Conservation (phyloP, 2,797 vertebrate species). For the Lepus townsendii region DNA sequence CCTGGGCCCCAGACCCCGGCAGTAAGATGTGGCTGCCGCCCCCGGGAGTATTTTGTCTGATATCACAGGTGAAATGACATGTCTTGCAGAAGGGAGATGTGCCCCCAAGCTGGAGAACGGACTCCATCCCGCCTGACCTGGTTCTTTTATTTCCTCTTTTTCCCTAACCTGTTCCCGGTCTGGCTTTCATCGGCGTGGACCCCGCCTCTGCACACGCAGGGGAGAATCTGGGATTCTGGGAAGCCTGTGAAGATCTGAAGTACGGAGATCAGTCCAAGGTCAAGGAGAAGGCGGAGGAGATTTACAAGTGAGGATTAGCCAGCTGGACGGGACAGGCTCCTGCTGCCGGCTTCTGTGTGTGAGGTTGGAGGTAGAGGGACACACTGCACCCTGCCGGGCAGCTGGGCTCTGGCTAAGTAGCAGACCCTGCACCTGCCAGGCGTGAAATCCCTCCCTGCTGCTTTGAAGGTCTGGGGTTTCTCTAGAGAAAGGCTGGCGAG, state of each 20-base stretch:
- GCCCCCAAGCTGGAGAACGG: accelerated
- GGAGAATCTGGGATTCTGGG: slow-evolving; percentile 99
- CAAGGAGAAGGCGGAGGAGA: slow-evolving; percentile 97
- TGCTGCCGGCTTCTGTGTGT: too few relatives aligned
- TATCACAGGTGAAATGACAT: accelerated
- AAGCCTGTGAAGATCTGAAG: slow-evolving; percentile 97
- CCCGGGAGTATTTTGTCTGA: accelerated
- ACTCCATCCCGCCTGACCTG: neutral
- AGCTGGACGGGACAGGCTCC: neutral
- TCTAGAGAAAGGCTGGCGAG: neutral
- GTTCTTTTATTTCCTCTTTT: neutral
- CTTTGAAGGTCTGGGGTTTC: neutral
- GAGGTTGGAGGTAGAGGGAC: neutral
- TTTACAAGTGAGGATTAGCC: slow-evolving; percentile 94
- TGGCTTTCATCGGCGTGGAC: neutral
- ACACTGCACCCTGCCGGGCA: neutral
- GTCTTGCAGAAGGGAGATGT: neutral
- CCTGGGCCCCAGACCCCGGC: accelerated
- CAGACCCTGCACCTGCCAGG: neutral
- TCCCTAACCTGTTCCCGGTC: neutral
- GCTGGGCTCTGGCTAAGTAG: neutral
- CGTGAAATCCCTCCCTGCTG: neutral
- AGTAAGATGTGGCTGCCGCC: accelerated
- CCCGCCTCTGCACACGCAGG: slow-evolving; percentile 86
- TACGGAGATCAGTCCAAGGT: slow-evolving; percentile 97